A percentile compares a stretch with the other conserved stretches of the same genome.
These are phyloP conservation scores for Xiphophorus hellerii DNA, from an alignment of 2,113 vertebrate genomes.

Conservation along the genomic window DNA sequence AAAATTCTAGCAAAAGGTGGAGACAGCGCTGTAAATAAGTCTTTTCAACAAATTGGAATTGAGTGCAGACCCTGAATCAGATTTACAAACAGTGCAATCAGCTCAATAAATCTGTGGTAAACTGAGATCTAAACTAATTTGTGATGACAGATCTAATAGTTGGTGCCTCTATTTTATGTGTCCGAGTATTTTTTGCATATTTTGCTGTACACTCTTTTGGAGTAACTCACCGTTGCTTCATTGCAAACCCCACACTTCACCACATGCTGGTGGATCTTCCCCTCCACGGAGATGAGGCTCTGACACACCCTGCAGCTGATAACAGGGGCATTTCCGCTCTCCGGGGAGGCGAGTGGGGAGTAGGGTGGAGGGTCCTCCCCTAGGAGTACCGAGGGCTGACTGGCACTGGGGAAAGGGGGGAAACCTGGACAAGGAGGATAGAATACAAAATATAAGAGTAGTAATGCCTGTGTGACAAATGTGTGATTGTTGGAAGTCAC, in stretches of 20 bases:
- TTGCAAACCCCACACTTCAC: slow-evolving; percentile 94
- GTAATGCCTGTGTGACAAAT: slow-evolving; percentile 8
- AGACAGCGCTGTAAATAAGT: not conserved
- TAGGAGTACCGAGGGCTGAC: slow-evolving; percentile 86
- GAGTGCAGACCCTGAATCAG: not conserved
- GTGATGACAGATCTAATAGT: not conserved
- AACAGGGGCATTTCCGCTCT: slow-evolving; percentile 89
- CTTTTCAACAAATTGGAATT: not conserved
- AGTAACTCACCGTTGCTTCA: slow-evolving; percentile 87
- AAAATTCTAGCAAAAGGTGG: not conserved
- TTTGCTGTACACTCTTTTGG: not conserved
- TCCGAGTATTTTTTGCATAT: no score
- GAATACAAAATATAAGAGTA: slow-evolving; percentile 1
- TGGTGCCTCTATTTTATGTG: not conserved
- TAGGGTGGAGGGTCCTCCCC: slow-evolving; percentile 92
- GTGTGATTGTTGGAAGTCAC: slow-evolving; percentile 30
- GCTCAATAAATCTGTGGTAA: not conserved
- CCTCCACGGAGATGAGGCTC: slow-evolving; percentile 91
- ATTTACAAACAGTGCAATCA: not conserved
- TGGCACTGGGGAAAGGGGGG: slow-evolving; percentile 81
- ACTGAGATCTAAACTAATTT: not conserved
- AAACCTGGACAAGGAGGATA: slow-evolving; percentile 75
- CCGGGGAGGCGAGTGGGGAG: slow-evolving; percentile 89
- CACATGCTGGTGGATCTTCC: slow-evolving; percentile 95
- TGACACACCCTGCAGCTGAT: slow-evolving; percentile 93